Percentiles rank a stretch among this genome's conserved stretches.
Evolutionary conservation across 2,113 vertebrate genomes (phyloP).

Genomic region (Thalassoma bifasciatum): DNA sequence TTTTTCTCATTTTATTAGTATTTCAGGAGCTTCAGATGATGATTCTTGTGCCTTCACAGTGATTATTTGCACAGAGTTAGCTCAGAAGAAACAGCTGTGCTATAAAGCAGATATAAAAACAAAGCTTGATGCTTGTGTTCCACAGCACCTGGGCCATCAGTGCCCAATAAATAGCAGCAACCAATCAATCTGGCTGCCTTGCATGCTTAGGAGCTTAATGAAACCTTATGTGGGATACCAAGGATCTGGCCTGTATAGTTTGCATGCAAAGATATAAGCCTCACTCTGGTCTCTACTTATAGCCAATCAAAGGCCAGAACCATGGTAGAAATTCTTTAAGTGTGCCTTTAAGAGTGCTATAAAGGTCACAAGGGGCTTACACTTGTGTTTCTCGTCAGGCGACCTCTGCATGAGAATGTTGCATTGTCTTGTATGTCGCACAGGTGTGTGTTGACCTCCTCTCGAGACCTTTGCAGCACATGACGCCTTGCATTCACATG

Average conservation of each 20-base stretch:
- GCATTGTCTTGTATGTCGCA: constrained; percentile 56
- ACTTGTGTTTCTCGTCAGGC: constrained; percentile 41
- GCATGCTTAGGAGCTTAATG: constrained; percentile 60
- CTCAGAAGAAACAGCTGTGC: constrained; percentile 81
- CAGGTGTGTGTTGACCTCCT: constrained; percentile 54
- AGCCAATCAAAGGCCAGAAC: constrained; percentile 40
- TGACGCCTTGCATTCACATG: constrained; percentile 75
- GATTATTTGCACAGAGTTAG: constrained; percentile 72
- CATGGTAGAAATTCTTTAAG: constrained; percentile 51
- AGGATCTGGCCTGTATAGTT: constrained; percentile 34
- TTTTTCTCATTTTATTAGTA: constrained; percentile 37
- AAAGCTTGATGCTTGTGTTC: constrained; percentile 72
- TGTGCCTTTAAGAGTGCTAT: constrained; percentile 36
- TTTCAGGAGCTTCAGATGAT: constrained; percentile 73
- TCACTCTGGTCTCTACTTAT: constrained; percentile 52
- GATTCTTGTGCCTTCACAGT: constrained; percentile 70
- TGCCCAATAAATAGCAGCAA: constrained; percentile 75
- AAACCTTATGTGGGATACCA: constrained; percentile 51
- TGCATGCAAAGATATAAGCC: constrained; percentile 55
- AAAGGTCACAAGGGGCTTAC: constrained; percentile 65
- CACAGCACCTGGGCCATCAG: constrained; percentile 80
- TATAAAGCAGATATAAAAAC: constrained; percentile 81
- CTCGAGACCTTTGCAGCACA: constrained; percentile 72
- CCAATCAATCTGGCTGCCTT: constrained; percentile 65
- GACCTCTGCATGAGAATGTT: constrained; percentile 76